Evolutionary conservation across 1,140 invertebrate species (phyloP).

Genomic region (Ctenoplectra terminalis): DNA sequence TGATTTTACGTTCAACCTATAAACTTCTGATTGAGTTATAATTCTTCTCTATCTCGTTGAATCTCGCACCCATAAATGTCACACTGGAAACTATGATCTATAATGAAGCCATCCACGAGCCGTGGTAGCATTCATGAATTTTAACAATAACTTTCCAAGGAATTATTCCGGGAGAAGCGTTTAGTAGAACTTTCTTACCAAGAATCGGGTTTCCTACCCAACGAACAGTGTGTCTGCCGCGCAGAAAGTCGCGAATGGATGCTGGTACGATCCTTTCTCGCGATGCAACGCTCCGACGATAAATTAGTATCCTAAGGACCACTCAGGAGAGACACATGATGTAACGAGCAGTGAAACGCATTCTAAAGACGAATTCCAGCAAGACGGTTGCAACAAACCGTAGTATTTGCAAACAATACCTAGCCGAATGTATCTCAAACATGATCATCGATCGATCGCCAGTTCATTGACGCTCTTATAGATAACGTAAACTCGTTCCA

Average conservation of each 20-base stretch:
- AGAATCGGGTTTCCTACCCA: not conserved
- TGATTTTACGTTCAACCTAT: no score
- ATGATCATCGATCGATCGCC: not conserved
- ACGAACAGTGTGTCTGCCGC: not conserved
- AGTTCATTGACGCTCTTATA: not conserved
- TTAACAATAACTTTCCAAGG: not conserved
- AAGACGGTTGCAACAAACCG: not conserved
- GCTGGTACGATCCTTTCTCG: conserved; percentile 5
- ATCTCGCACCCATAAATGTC: not conserved
- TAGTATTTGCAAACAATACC: not conserved
- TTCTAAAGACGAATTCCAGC: no score
- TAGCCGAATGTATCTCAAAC: no score
- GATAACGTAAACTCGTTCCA: not conserved
- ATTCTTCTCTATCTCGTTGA: not conserved
- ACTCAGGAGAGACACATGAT: not conserved
- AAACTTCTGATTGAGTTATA: no score
- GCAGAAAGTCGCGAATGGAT: not conserved
- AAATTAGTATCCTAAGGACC: conserved; percentile 1
- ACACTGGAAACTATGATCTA: not conserved
- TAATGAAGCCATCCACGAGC: not conserved
- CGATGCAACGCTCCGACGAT: not conserved
- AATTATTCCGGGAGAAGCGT: not conserved
- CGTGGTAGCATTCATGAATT: no score
- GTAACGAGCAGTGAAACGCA: not conserved
- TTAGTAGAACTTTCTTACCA: not conserved